Conservation (phyloP, 2,113 vertebrate genomes). For the Nerophis lumbriciformis region DNA sequence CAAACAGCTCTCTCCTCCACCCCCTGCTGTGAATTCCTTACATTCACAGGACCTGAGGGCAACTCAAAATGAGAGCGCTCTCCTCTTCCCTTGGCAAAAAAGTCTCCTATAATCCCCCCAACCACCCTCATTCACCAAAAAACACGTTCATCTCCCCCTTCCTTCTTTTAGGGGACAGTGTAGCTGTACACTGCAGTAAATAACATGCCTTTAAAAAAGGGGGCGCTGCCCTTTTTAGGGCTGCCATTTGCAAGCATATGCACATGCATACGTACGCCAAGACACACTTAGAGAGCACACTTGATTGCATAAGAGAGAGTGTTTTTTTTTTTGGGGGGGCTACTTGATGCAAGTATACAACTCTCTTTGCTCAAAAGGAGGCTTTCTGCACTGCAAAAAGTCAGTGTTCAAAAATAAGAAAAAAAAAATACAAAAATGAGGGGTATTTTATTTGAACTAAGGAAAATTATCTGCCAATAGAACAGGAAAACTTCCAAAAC, state of each 20-base stretch:
- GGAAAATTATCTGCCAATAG: too few species aligned
- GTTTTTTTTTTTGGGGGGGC: slow-evolving; percentile 9
- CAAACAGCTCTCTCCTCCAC: slow-evolving; percentile 35
- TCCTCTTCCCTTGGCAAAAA: slow-evolving; percentile 3
- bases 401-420: too few species aligned
- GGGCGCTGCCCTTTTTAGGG: slow-evolving; percentile 39
- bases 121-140: slow-evolving; percentile 22
- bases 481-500: too few species aligned
- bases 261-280: slow-evolving; percentile 20
- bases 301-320: slow-evolving; percentile 33
- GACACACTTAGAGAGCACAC: slow-evolving; percentile 4
- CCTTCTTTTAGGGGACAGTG: slow-evolving; percentile 40
- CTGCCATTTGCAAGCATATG: slow-evolving; percentile 41
- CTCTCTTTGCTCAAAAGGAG: not conserved
- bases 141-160: slow-evolving; percentile 27
- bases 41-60: slow-evolving; percentile 60
- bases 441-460: too few species aligned
- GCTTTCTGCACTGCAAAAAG: too few species aligned
- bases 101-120: slow-evolving; percentile 37
- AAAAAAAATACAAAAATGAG: too few species aligned
- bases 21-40: slow-evolving; percentile 61
- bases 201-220: slow-evolving; percentile 39
- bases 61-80: slow-evolving; percentile 30
- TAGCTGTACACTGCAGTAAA: slow-evolving; percentile 50
- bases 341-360: slow-evolving; percentile 29